phyloP scores from a whole-genome alignment of 2,888 invertebrate genomes.

The Parnassius smintheus region DNA sequence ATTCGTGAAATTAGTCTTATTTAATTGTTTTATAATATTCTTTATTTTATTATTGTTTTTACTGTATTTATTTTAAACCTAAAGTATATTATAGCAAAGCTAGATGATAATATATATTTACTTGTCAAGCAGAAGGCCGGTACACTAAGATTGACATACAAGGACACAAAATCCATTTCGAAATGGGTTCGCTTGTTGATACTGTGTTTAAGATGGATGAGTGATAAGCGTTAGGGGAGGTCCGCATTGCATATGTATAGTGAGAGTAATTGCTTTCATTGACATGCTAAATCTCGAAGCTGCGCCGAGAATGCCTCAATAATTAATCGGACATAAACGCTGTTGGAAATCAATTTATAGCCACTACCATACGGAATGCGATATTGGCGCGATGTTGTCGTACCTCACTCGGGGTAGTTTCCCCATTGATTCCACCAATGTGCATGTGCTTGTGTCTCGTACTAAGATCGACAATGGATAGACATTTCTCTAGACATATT shows the following conservation, averaged over 20 bases:
- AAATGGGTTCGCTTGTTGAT: constrained; percentile 51
- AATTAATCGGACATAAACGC: constrained; percentile 70
- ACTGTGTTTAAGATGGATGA: constrained; percentile 39
- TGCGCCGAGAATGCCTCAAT: constrained; percentile 63
- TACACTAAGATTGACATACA: constrained; percentile 13
- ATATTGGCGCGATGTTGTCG: constrained; percentile 15
- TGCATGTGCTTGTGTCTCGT: constrained; percentile 30
- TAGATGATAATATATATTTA: too few relatives aligned
- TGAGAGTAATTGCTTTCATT: constrained; percentile 72
- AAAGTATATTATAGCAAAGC: too few relatives aligned
- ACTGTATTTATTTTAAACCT: too few relatives aligned
- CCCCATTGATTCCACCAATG: constrained; percentile 22
- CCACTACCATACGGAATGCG: constrained; percentile 32
- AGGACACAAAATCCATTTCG: constrained; percentile 33
- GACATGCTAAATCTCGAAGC: constrained; percentile 60
- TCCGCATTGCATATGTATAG: constrained; percentile 43
- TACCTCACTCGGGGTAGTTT: constrained; percentile 11
- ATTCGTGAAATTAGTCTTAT: too few relatives aligned
- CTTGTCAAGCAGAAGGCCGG: neutral
- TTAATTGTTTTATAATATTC: too few relatives aligned
- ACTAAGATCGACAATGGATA: constrained; percentile 7
- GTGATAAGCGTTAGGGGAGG: constrained; percentile 36
- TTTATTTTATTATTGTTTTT: too few relatives aligned
- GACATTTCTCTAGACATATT: constrained; percentile 6
- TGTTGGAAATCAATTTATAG: constrained; percentile 53